Conservation (phyloP, 2,888 invertebrate genomes). For the Crematogaster levior region DNA sequence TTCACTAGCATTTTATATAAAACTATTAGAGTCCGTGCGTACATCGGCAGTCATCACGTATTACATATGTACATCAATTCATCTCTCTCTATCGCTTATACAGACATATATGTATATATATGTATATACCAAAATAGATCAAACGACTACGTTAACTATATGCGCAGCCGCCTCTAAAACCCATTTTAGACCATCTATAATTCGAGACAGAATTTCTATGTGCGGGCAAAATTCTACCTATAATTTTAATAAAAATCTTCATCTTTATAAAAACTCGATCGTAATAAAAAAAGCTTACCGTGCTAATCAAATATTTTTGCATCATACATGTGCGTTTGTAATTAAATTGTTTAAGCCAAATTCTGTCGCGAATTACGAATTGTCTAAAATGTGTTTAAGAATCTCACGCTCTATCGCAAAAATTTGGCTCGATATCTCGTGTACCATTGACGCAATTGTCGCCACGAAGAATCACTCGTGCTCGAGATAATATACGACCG, state of each 20-base stretch:
- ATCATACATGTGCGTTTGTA: constrained; percentile 3
- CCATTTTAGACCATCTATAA: constrained; percentile 27
- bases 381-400: constrained; percentile 17
- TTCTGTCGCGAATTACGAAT: constrained; percentile 10
- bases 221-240: constrained; percentile 21
- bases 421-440: not conserved
- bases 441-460: constrained; percentile 21
- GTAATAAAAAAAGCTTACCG: constrained; percentile 29
- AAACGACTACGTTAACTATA: constrained; percentile 44
- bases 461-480: constrained; percentile 31
- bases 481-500: not conserved
- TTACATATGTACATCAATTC: constrained; percentile 45
- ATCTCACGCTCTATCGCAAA: constrained; percentile 26
- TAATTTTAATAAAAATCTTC: constrained; percentile 26
- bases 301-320: constrained; percentile 10
- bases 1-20: constrained; percentile 47
- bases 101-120: constrained; percentile 24
- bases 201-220: constrained; percentile 14
- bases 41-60: constrained; percentile 53
- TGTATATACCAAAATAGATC: constrained; percentile 48
- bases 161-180: constrained; percentile 44
- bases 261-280: constrained; percentile 5
- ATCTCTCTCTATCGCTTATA: constrained; percentile 31
- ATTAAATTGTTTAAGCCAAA: constrained; percentile 5
- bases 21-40: constrained; percentile 49